Conservation (phyloP, 2,888 invertebrate species). For the Troglohyphantes excavatus region DNA sequence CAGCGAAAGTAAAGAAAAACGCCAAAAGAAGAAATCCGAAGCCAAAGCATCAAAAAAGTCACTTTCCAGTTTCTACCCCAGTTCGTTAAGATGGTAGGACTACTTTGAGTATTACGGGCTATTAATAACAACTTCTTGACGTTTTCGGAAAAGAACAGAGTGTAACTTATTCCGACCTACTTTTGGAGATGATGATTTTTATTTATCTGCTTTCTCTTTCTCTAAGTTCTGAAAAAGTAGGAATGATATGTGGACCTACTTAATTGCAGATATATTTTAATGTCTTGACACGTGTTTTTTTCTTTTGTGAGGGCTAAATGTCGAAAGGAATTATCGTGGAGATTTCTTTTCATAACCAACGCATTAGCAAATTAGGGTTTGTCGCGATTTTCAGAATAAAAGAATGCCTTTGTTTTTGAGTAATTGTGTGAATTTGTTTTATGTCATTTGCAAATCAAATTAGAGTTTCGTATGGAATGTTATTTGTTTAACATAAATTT, state of each 20-base stretch:
- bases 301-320: neutral
- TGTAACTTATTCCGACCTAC: constrained; percentile 62
- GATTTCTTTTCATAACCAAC: neutral
- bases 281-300: neutral
- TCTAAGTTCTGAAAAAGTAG: constrained; percentile 1
- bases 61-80: constrained; percentile 69
- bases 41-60: constrained; percentile 11
- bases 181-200: constrained; percentile 25
- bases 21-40: constrained; percentile 5
- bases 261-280: constrained; percentile 16
- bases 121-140: constrained; percentile 73
- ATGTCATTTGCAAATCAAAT: too few relatives aligned
- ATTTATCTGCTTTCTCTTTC: constrained; percentile 14
- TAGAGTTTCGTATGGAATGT: too few relatives aligned
- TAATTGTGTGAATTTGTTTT: too few relatives aligned
- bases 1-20: constrained; percentile 48
- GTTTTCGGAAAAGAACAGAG: constrained; percentile 36
- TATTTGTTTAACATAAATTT: too few relatives aligned
- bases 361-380: neutral
- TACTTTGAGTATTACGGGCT: constrained; percentile 54
- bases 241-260: constrained; percentile 7
- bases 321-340: neutral
- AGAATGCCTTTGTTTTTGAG: too few relatives aligned
- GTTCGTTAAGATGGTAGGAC: constrained; percentile 73
- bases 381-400: neutral